Base-by-base conservation (phyloP, 2,888 invertebrate genomes). In the Apocheima hispidaria region DNA sequence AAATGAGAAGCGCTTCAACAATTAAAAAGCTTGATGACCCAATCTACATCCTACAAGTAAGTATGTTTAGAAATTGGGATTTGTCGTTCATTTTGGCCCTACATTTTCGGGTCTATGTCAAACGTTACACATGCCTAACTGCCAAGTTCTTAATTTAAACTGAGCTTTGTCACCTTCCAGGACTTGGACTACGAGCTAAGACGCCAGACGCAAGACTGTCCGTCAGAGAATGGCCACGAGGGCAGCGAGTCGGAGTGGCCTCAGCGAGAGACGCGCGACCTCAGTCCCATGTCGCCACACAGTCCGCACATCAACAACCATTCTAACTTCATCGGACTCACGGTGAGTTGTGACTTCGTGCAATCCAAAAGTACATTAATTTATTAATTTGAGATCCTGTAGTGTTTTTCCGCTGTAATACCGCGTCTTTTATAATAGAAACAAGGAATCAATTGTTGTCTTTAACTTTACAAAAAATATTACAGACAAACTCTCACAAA, bases 121-220 rank as follows among this genome's bases (percentile, higher is more conserved):
- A 26, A 26, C 9, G 9, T 26, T 0, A 14, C n/a, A 36, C 1
- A 6, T n/a, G 20, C 12, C 2, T 21, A 12, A 4, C 1, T 41
- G 14, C 12, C 21, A 20, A 41, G 18, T n/a, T n/a, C 6, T n/a
- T n/a, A n/a, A n/a, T n/a, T n/a, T n/a, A n/a, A n/a, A n/a, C n/a
- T n/a, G n/a, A n/a, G 10, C 6, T 20, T 10, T 0, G 28, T 35
- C 14, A 7, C 20, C 10, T 68, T 71, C 0, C 80, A 95, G 94
- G 96, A 96, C 81, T 90, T 96, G 74, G 96, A 96, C 86, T 97
- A 97, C 81, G 96, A 96, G 81, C 87, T 97, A 59, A 93, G 96
- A 69, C 93, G 96, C 63, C 96, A 96, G 81, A 92, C 88, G 26
- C 89, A 87, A 63, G 89, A 88, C 28, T 91, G 93, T 82, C 93